Evolutionary conservation across 2,888 invertebrate genomes (phyloP), one percentile per base, ranked within the genome.

Genomic region (Adela reaumurella): DNA sequence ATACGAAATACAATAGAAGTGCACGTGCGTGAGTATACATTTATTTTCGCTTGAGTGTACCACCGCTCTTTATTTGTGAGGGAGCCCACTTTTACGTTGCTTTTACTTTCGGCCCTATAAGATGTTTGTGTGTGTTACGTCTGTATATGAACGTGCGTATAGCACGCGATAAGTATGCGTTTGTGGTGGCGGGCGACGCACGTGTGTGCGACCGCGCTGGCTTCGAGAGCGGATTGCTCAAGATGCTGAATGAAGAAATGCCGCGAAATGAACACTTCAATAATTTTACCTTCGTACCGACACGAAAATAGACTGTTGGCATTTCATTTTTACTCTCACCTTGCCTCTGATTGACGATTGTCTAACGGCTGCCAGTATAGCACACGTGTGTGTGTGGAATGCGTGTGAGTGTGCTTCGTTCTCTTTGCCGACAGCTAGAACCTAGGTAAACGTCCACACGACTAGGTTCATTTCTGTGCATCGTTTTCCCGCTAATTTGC

Each of bases 271-370:
- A 35, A 35, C 35, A 35, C 35, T 35, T 35, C 35, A 14, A 35
- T 35, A 35, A 35, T 35, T 35, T 35, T 35, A 35, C 35, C 35
- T 35, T 35, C 35, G 35, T 14, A 35, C 35, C 35, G 35, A 11
- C 14, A 35, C 35, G 3, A 3, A 35, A 35, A 35, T 35, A 35
- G 35, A 35, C 6, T 14, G 35, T 35, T 35, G 35, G 35, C 35
- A 35, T 35, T 35, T 35, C 35, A 35, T 35, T 35, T 35, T 35
- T 35, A 74, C 76, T 76, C 72, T 78, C 71, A 73, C 78, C 78
- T 78, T 78, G 78, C 73, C 65, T 76, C 76, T 78, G 77, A 78
- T 78, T 77, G 76, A 78, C 74, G 76, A 77, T 70, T 71, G 74
- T 77, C 11, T 35, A 14, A 35, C 35, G 35, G 35, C n/a, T 35